Evolutionary conservation across 2,797 vertebrate genomes (phyloP).

Genomic region (Fistularia tabacaria): DNA sequence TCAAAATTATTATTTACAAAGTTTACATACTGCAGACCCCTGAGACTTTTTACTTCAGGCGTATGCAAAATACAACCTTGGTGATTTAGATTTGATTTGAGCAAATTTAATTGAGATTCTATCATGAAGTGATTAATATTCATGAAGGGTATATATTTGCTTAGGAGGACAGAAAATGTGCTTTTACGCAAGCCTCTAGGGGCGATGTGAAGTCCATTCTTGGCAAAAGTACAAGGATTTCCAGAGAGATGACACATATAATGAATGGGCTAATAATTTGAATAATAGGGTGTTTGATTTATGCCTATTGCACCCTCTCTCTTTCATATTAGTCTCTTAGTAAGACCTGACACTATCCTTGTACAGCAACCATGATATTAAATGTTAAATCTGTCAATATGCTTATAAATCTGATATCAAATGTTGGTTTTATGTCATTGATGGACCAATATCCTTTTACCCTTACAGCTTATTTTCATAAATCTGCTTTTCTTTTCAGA

Average conservation of each 20-base stretch:
- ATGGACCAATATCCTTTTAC: not conserved
- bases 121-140: constrained; percentile 55
- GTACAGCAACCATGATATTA: too few species aligned
- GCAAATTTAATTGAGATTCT: constrained; percentile 12
- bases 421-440: not conserved
- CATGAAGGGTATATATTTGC: constrained; percentile 49
- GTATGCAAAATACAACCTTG: constrained; percentile 29
- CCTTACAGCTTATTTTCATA: too few species aligned
- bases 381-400: not conserved
- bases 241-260: constrained; percentile 14
- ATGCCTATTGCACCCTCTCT: constrained; percentile 10
- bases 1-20: constrained; percentile 6
- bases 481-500: constrained; percentile 69
- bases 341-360: constrained; percentile 8
- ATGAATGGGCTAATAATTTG: constrained; percentile 38
- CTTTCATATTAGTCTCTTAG: constrained; percentile 31
- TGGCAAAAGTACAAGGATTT: constrained; percentile 9
- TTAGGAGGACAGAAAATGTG: constrained; percentile 54
- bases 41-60: not conserved
- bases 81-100: constrained; percentile 23
- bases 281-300: constrained; percentile 44
- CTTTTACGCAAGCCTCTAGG: constrained; percentile 17
- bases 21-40: not conserved
- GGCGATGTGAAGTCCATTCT: constrained; percentile 20
- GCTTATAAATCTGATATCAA: too few species aligned